These are phyloP conservation scores for Lepidocyrtinus sp. DNA, from an alignment of 2,888 invertebrate species.

Conservation along the genomic window DNA sequence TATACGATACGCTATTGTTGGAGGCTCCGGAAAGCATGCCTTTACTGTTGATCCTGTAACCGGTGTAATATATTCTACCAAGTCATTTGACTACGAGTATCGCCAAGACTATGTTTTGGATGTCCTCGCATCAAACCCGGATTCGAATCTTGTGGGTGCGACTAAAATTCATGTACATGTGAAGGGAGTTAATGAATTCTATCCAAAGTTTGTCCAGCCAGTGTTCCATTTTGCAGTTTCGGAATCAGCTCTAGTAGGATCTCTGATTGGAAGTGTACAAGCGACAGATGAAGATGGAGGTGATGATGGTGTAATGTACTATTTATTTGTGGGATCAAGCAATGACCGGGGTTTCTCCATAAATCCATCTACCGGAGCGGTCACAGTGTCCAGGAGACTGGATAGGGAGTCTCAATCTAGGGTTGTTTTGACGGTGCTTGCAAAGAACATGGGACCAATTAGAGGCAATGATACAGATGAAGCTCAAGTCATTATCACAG, in stretches of 20 bases:
- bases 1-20: constrained; percentile 78
- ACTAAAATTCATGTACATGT: constrained; percentile 82
- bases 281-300: constrained; percentile 93
- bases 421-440: constrained; percentile 91
- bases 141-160: constrained; percentile 80
- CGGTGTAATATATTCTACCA: constrained; percentile 90
- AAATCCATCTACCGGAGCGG: constrained; percentile 83
- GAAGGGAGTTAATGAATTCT: constrained; percentile 95
- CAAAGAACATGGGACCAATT: constrained; percentile 95
- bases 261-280: constrained; percentile 90
- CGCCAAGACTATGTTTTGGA: constrained; percentile 80
- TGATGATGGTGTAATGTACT: constrained; percentile 84
- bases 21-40: constrained; percentile 83
- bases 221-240: constrained; percentile 92
- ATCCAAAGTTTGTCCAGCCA: constrained; percentile 92
- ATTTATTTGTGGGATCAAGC: constrained; percentile 84
- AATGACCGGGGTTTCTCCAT: constrained; percentile 82
- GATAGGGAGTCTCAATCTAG: constrained; percentile 80
- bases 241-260: constrained; percentile 92
- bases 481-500: constrained; percentile 92
- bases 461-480: constrained; percentile 96
- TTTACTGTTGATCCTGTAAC: constrained; percentile 90
- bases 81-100: constrained; percentile 83
- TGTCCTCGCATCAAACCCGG: constrained; percentile 88
- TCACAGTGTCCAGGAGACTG: constrained; percentile 83